Conservation (phyloP, 2,888 invertebrate genomes). For the Spodoptera picta region DNA sequence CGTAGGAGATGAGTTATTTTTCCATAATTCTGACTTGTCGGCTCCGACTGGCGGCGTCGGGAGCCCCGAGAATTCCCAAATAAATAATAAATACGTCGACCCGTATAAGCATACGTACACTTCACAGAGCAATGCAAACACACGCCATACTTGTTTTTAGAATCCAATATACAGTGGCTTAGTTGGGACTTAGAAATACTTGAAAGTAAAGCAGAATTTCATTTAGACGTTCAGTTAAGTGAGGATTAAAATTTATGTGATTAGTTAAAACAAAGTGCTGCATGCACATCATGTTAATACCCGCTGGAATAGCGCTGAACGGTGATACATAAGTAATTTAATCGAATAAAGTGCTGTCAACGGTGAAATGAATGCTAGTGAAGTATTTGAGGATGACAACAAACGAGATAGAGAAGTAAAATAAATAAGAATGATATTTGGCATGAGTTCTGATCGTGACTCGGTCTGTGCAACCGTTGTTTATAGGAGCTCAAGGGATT, state of each 20-base stretch:
- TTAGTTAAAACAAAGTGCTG: constrained; percentile 26
- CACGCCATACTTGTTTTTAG: constrained; percentile 66
- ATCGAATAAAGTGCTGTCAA: constrained; percentile 25
- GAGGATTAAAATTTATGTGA: constrained; percentile 14
- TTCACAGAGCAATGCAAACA: constrained; percentile 63
- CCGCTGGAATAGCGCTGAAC: constrained; percentile 14
- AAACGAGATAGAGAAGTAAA: constrained; percentile 4
- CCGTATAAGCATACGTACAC: constrained; percentile 53
- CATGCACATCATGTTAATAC: constrained; percentile 13
- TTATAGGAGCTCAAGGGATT: constrained; percentile 61
- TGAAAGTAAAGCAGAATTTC: constrained; percentile 18
- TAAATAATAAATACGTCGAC: constrained; percentile 87
- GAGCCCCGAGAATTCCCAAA: constrained; percentile 83
- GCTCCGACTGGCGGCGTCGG: constrained; percentile 55
- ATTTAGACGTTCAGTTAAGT: constrained; percentile 8
- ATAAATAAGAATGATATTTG: constrained; percentile 15
- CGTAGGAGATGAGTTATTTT: constrained; percentile 86
- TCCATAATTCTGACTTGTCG: constrained; percentile 77
- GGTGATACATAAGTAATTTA: constrained; percentile 43
- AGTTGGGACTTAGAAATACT: constrained; percentile 58
- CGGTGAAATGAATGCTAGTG: constrained; percentile 1
- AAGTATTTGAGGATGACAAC: constrained; percentile 14
- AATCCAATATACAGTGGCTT: constrained; percentile 72
- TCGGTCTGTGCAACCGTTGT: constrained; percentile 55
- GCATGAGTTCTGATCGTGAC: constrained; percentile 32